Evolutionary conservation across 2,797 vertebrate species (phyloP), one percentile per base, ranked within the genome.

Genomic region (Ataeniobius toweri): DNA sequence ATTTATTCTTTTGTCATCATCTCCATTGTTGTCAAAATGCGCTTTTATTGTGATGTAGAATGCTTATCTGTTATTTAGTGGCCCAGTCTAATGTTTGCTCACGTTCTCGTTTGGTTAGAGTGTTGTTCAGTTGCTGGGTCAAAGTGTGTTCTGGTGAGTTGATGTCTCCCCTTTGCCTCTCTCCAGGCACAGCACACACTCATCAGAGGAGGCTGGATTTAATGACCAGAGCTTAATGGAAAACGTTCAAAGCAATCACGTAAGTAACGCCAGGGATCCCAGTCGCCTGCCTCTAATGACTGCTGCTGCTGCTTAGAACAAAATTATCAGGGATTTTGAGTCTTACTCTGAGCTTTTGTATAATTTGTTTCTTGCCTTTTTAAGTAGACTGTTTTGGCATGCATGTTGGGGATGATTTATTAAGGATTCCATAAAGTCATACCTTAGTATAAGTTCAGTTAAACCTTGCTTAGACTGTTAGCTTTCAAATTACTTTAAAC

Each of bases 211-310:
- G 88, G 95, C 94, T 72, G 95, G 93, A 88, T 99, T 99, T 94
- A 97, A 95, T 91, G 98, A 99, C 80, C 89, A 94, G 5, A 97
- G 96, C 59, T 94, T 99, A 93, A 94, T 98, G 93, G 98, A 99
- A 95, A 99, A 99, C 91, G 96, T 99, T 91, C 97, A 99, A 91
- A 98, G 93, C 91, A 97, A 97, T 96, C 98, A 99, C 89, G 98
- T 99, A 96, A 97, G 98, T 96, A 93, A 90, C 83, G 80, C 86
- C 83, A 84, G 85, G 75, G 65, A 86, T 91, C 78, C 85, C 76
- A 7, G 69, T 76, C 63, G 39, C 58, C 71, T 3, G 67, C 69
- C 73, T 73, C 53, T 72, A 71, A 59, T 41, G 53, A 70, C 6
- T 28, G 81, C 71, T 76, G 69, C 72, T 75, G 63, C 78, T 74